phyloP scores from a whole-genome alignment of 2,888 invertebrate genomes.

The Sericinus montela region DNA sequence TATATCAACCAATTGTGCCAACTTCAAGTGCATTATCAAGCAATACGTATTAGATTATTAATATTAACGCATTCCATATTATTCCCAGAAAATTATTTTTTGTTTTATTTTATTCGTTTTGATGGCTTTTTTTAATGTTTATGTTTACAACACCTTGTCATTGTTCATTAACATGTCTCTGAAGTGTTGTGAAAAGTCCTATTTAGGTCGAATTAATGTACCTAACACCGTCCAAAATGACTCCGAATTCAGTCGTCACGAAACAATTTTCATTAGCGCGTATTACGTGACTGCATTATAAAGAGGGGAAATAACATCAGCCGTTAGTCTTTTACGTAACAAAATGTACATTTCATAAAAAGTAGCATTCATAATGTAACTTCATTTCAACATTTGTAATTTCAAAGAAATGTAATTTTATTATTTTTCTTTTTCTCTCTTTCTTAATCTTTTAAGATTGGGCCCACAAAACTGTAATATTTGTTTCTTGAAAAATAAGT shows the following conservation, averaged over 20 bases:
- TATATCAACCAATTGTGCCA: no score
- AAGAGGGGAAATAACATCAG: conserved; percentile 43
- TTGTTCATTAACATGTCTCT: not conserved
- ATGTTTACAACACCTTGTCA: not conserved
- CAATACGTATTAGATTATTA: no score
- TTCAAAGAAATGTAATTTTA: no score
- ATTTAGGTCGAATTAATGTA: conserved; percentile 40
- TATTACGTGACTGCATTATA: conserved; percentile 67
- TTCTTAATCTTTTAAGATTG: no score
- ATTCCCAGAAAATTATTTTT: no score
- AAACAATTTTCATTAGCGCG: conserved; percentile 71
- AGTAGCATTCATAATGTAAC: conserved; percentile 24
- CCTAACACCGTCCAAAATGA: conserved; percentile 56
- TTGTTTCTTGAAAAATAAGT: conserved; percentile 40
- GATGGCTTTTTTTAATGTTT: no score
- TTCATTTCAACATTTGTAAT: not conserved
- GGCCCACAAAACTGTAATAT: conserved; percentile 2
- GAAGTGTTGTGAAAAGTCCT: conserved; percentile 6
- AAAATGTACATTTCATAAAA: conserved; percentile 39
- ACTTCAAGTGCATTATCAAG: no score
- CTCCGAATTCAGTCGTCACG: conserved; percentile 58
- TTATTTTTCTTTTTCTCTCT: no score
- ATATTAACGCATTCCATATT: no score
- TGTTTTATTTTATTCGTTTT: no score
- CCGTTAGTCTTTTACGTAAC: conserved; percentile 40